Evolutionary conservation across 2,888 invertebrate genomes (phyloP).

Genomic region (Helleia helle): DNA sequence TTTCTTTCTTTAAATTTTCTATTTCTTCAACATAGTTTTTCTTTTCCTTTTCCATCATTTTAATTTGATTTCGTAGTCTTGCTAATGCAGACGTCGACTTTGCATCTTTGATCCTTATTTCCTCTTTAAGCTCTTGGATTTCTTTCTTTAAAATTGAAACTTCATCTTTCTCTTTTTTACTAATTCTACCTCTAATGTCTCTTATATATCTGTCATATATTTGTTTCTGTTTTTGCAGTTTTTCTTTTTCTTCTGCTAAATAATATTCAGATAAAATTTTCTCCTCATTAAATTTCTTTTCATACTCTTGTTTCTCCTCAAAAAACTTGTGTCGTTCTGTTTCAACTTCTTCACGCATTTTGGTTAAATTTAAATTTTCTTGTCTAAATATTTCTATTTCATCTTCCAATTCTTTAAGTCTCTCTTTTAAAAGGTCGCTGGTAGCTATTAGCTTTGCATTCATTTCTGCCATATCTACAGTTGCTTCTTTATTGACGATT

Average conservation of each 20-base stretch:
- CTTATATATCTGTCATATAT: conserved; percentile 79
- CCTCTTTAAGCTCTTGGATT: conserved; percentile 77
- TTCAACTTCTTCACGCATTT: conserved; percentile 76
- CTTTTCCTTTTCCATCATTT: conserved; percentile 81
- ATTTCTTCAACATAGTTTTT: conserved; percentile 76
- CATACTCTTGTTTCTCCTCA: conserved; percentile 73
- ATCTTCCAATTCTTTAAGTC: conserved; percentile 77
- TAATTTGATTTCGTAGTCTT: conserved; percentile 81
- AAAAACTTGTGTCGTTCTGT: conserved; percentile 75
- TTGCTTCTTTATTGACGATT: conserved; percentile 40
- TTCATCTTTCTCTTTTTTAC: conserved; percentile 81
- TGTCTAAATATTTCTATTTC: conserved; percentile 73
- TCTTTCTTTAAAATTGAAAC: conserved; percentile 77
- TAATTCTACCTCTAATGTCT: conserved; percentile 78
- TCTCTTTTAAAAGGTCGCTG: conserved; percentile 74
- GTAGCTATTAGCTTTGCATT: conserved; percentile 67
- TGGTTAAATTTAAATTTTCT: conserved; percentile 60
- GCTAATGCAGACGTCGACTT: conserved; percentile 82
- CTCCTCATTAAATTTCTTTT: conserved; percentile 77
- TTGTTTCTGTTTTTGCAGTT: conserved; percentile 77
- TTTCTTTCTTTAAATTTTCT: conserved; percentile 79
- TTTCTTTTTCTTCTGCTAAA: conserved; percentile 80
- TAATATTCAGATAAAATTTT: conserved; percentile 77
- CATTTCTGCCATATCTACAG: conserved; percentile 56
- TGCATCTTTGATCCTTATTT: conserved; percentile 81